Percentiles rank a stretch among this genome's conserved stretches.
phyloP scores from a whole-genome alignment of 1,140 invertebrate genomes.

The Drosophila kanapiae region DNA sequence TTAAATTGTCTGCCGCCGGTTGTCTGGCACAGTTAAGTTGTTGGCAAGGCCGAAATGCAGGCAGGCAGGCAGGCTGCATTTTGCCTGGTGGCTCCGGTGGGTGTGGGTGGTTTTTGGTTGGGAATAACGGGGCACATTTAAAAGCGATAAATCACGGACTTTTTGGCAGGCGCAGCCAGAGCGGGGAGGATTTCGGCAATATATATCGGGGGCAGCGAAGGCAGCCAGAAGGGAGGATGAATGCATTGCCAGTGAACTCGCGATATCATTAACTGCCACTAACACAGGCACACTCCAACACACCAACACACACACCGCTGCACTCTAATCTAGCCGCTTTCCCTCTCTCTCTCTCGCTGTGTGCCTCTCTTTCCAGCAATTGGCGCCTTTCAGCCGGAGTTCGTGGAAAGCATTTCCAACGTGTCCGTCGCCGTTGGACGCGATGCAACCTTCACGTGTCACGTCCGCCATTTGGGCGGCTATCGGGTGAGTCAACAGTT shows the following conservation, averaged over 20 bases:
- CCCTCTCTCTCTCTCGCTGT: slow-evolving; percentile 1
- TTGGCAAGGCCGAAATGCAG: slow-evolving; percentile 55
- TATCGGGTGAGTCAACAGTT: slow-evolving; percentile 91
- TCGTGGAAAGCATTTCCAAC: slow-evolving; percentile 92
- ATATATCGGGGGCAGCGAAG: slow-evolving; percentile 4
- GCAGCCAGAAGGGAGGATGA: background rate
- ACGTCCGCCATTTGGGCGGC: slow-evolving; percentile 94
- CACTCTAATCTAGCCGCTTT: slow-evolving; percentile 65
- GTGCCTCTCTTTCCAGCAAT: slow-evolving; percentile 47
- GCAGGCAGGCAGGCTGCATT: background rate
- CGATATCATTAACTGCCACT: slow-evolving; percentile 79
- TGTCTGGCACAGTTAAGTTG: slow-evolving; percentile 60
- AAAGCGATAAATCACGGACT: slow-evolving; percentile 78
- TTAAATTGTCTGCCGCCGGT: slow-evolving; percentile 66
- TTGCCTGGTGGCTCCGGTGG: background rate
- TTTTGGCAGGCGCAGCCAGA: slow-evolving; percentile 66
- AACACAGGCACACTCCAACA: slow-evolving; percentile 40
- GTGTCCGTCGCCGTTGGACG: slow-evolving; percentile 93
- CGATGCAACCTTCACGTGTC: slow-evolving; percentile 94
- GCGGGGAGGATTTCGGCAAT: background rate
- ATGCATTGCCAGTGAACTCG: slow-evolving; percentile 42
- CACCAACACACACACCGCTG: slow-evolving; percentile 25
- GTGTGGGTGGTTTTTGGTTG: background rate
- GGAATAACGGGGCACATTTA: slow-evolving; percentile 67
- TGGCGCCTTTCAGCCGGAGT: slow-evolving; percentile 93